A percentile compares a stretch with the other conserved stretches of the same genome.
These are phyloP conservation scores for Nebria salina DNA, from an alignment of 2,888 invertebrate species.

Conservation along the genomic window DNA sequence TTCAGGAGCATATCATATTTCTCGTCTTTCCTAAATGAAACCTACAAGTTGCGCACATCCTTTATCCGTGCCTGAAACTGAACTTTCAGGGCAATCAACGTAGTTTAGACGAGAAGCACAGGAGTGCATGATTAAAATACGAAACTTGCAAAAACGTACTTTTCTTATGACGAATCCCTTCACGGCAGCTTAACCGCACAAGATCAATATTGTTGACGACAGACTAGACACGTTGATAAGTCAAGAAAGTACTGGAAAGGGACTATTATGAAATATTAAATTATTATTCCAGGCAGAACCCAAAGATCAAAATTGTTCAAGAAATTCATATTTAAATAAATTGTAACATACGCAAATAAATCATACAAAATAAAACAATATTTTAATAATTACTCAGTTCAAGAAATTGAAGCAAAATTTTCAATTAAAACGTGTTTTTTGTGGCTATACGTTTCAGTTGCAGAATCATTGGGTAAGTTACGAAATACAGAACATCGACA, in stretches of 20 bases:
- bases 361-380: too few species aligned
- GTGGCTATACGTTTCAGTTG: too few species aligned
- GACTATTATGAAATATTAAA: neutral
- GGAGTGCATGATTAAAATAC: slow-evolving; percentile 10
- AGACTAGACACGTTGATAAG: neutral
- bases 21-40: neutral
- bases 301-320: too few species aligned
- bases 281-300: neutral
- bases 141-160: slow-evolving; percentile 4
- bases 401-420: too few species aligned
- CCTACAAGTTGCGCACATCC: neutral
- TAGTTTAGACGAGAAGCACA: neutral
- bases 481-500: neutral
- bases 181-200: neutral
- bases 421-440: too few species aligned
- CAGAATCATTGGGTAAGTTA: neutral
- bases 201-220: slow-evolving; percentile 17
- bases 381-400: too few species aligned
- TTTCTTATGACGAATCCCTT: neutral
- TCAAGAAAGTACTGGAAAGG: neutral
- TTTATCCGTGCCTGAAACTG: neutral
- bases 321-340: too few species aligned
- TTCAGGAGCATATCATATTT: neutral
- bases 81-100: neutral
- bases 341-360: too few species aligned